phyloP scores from a whole-genome alignment of 2,113 vertebrate species.

The Python bivittatus region DNA sequence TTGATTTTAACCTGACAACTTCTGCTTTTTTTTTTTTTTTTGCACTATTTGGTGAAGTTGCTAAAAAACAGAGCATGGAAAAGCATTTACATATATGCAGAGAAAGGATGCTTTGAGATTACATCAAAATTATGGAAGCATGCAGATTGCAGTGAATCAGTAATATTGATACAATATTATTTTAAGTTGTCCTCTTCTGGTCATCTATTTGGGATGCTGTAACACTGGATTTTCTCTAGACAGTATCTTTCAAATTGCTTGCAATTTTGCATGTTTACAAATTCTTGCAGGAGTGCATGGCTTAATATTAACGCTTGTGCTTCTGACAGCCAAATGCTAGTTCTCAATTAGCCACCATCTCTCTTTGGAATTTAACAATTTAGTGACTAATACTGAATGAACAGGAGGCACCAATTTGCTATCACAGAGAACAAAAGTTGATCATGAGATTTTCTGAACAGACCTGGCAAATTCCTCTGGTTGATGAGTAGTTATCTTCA shows the following conservation, averaged over 20 bases:
- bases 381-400: background rate
- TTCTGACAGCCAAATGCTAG: background rate
- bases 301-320: background rate
- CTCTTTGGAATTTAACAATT: background rate
- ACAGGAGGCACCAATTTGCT: background rate
- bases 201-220: background rate
- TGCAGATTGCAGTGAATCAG: background rate
- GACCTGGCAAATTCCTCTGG: slow-evolving; percentile 69
- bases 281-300: background rate
- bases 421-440: background rate
- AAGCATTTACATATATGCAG: no score
- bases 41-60: no score
- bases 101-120: no score
- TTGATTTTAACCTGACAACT: no score
- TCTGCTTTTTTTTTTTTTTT: no score
- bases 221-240: background rate
- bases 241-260: background rate
- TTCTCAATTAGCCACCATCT: fast-evolving
- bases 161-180: background rate
- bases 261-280: background rate
- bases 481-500: slow-evolving; percentile 30
- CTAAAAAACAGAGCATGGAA: no score
- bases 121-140: background rate
- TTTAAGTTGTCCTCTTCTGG: background rate
- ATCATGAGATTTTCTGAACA: slow-evolving; percentile 27